Evolutionary conservation across 1,140 invertebrate genomes (phyloP).

Genomic region (Aphidius ervi): DNA sequence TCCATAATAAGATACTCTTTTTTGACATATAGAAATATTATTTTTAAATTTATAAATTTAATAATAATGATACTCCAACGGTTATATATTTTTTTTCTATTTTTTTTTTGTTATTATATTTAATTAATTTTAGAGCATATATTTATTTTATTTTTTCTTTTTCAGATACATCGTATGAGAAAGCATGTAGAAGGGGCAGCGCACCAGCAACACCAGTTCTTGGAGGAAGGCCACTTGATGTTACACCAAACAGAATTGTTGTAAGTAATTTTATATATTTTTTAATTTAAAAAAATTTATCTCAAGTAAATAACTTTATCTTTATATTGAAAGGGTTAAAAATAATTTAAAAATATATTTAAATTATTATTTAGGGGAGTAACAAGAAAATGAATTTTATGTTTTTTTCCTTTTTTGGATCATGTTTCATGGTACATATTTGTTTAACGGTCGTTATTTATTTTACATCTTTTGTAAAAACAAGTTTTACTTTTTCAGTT

Average conservation of each 20-base stretch:
- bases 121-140: neutral
- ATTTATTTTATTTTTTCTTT: slow-evolving; percentile 38
- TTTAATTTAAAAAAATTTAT: too few relatives aligned
- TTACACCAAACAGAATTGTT: slow-evolving; percentile 67
- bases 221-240: slow-evolving; percentile 61
- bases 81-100: neutral
- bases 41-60: too few relatives aligned
- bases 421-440: too few relatives aligned
- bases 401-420: too few relatives aligned
- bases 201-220: slow-evolving; percentile 78
- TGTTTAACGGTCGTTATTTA: slow-evolving; percentile 16
- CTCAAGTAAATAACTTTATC: too few relatives aligned
- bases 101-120: slow-evolving; percentile 1
- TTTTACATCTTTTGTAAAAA: slow-evolving; percentile 3
- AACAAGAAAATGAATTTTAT: too few relatives aligned
- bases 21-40: too few relatives aligned
- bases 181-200: slow-evolving; percentile 79
- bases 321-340: too few relatives aligned
- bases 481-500: slow-evolving; percentile 1
- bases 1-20: too few relatives aligned
- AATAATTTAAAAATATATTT: too few relatives aligned
- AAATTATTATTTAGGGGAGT: too few relatives aligned
- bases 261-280: slow-evolving; percentile 49
- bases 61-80: too few relatives aligned
- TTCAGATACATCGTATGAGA: slow-evolving; percentile 86